phyloP scores from a whole-genome alignment of 2,797 vertebrate genomes.

The Rachycentron canadum region DNA sequence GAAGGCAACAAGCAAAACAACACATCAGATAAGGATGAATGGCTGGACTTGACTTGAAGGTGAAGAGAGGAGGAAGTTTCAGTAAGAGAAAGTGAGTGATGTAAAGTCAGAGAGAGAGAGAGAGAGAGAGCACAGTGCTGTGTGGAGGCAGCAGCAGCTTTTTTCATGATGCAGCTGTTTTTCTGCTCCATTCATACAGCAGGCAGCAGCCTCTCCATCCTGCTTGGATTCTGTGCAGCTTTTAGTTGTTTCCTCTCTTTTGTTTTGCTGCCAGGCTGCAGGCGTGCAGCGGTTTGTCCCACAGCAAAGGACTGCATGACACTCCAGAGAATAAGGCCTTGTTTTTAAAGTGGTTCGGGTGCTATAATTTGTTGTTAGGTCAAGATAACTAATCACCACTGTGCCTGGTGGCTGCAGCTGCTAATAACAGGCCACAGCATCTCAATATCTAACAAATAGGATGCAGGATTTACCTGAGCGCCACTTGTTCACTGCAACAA shows the following conservation, averaged over 20 bases:
- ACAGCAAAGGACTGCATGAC: slow-evolving; percentile 1
- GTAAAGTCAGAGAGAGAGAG: slow-evolving; percentile 1
- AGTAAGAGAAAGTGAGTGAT: not conserved
- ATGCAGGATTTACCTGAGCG: not conserved
- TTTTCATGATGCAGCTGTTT: slow-evolving; percentile 75
- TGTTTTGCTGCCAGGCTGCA: slow-evolving; percentile 42
- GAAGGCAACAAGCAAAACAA: not conserved
- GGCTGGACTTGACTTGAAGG: slow-evolving; percentile 10
- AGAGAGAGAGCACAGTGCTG: not conserved
- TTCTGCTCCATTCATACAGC: slow-evolving; percentile 52
- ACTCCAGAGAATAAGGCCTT: slow-evolving; percentile 10
- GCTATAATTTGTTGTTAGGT: not conserved
- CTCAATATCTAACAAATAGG: not conserved
- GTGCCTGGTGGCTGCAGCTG: not conserved
- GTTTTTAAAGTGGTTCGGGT: not conserved
- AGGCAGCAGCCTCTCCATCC: slow-evolving; percentile 18
- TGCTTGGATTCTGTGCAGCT: slow-evolving; percentile 43
- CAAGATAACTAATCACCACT: not conserved
- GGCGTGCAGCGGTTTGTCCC: slow-evolving; percentile 27
- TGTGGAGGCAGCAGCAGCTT: slow-evolving; percentile 39
- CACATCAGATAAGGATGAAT: slow-evolving; percentile 14
- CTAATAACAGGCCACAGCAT: not conserved
- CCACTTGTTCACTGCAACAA: not conserved
- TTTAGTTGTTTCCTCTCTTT: slow-evolving; percentile 43
- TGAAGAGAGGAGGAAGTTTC: slow-evolving; percentile 7